A percentile compares a stretch with the other conserved stretches of the same genome.
phyloP scores from a whole-genome alignment of 2,113 vertebrate species.

The Ammodytes dubius region DNA sequence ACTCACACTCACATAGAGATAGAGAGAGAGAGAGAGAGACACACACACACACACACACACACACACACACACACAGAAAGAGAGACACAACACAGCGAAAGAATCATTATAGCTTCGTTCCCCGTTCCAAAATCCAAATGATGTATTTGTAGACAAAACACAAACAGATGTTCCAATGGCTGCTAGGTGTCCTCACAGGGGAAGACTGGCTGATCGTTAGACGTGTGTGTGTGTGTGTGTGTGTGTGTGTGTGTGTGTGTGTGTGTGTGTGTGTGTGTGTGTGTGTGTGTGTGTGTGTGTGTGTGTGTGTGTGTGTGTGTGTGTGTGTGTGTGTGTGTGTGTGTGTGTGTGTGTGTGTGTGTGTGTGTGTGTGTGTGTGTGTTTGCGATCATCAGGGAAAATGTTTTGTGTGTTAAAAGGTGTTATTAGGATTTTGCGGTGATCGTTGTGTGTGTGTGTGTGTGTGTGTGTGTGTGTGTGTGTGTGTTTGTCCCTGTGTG shows the following conservation, averaged over 20 bases:
- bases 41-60: too few relatives aligned
- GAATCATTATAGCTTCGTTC: slow-evolving; percentile 60
- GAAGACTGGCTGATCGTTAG: slow-evolving; percentile 7
- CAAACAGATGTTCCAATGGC: slow-evolving; percentile 83
- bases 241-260: background rate
- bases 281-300: too few relatives aligned
- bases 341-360: too few relatives aligned
- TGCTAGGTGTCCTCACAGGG: slow-evolving; percentile 73
- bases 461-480: too few relatives aligned
- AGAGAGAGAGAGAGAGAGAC: too few relatives aligned
- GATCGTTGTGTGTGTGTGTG: too few relatives aligned
- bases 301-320: slow-evolving; percentile 42
- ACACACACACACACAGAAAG: too few relatives aligned
- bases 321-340: background rate
- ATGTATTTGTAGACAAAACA: slow-evolving; percentile 79
- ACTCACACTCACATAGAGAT: too few relatives aligned
- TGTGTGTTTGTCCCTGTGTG: too few relatives aligned
- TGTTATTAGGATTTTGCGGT: slow-evolving; percentile 73
- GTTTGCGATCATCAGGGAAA: slow-evolving; percentile 53
- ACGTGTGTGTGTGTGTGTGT: background rate
- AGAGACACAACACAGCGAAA: too few relatives aligned
- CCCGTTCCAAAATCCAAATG: slow-evolving; percentile 69
- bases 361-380: slow-evolving; percentile 32
- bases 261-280: too few relatives aligned
- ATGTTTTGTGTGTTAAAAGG: slow-evolving; percentile 76